These are phyloP conservation scores for Heterocephalus glaber DNA, from an alignment of 2,113 vertebrate genomes.

Conservation along the genomic window DNA sequence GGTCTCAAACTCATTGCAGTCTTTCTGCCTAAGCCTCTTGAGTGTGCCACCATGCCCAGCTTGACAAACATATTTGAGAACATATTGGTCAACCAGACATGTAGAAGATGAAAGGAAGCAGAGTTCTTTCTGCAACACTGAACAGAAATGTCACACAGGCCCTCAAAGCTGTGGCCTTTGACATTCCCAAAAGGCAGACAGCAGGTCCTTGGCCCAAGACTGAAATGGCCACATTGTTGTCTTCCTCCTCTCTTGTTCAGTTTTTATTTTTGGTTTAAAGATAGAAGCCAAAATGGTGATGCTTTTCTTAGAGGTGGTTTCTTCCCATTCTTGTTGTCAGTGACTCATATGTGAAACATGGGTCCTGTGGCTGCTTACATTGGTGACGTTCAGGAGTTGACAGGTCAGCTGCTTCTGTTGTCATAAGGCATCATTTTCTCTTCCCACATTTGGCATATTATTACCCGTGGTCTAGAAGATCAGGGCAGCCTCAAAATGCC, in stretches of 20 bases:
- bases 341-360: rapidly evolving
- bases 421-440: not conserved
- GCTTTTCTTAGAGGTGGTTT: not conserved
- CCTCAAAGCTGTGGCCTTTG: not conserved
- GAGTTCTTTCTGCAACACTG: not conserved
- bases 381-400: rapidly evolving
- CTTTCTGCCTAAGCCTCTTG: no score
- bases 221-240: not conserved
- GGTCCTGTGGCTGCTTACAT: rapidly evolving
- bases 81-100: not conserved
- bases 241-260: not conserved
- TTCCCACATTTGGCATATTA: not conserved
- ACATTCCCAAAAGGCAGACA: not conserved
- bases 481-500: not conserved
- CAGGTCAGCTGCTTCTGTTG: not conserved
- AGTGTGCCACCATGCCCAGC: no score
- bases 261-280: not conserved
- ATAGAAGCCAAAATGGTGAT: not conserved
- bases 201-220: not conserved
- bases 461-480: not conserved
- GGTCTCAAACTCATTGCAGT: no score
- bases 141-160: not conserved
- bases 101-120: not conserved
- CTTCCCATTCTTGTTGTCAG: not conserved
- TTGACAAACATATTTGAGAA: not conserved